Evolutionary conservation across 2,113 vertebrate species (phyloP), one percentile per base, ranked within the genome.

Genomic region (Catharus fuscescens): DNA sequence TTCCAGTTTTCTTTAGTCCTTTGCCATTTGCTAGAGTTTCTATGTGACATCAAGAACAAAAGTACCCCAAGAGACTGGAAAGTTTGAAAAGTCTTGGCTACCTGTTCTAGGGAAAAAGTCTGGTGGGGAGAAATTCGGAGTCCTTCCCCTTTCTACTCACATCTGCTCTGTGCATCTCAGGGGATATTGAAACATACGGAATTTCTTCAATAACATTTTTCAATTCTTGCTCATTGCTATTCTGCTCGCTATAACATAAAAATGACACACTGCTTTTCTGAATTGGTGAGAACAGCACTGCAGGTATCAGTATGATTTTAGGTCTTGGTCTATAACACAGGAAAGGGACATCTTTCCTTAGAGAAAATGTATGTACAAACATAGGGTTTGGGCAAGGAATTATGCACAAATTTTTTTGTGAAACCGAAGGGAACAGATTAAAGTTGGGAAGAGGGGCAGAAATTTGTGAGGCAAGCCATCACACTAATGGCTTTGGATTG

Each of bases 201-300:
- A 65, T 89, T 89, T 72, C n/a, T 48, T 40, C 78, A 91, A 20
- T 15, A 91, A 16, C 8, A 32, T 59, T 79, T 95, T 93, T 89
- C 73, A 78, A 17, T 9, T 28, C 24, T 32, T 84, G n/a, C 10
- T 78, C 3, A 2, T 73, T 66, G n/a, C 34, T 62, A 26, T 87
- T 93, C 69, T 87, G 14, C 15, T 87, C 25, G 16, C 21, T 52
- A 2, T 40, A 69, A 53, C 17, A 70, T 21, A 42, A 52, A 83
- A 47, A 65, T 44, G 40, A 73, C 47, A 59, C 9, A 44, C 3
- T 0, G 0, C 8, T 79, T 85, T 76, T 78, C 70, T 10, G 8
- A 53, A 52, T 44, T 80, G 36, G 6, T 60, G 48, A 79, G 24
- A 90, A 50, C 34, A 90, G 2, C 38, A 42, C 18, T 79, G 52